phyloP scores from a whole-genome alignment of 2,113 vertebrate species.

The Aviceda subcristata region DNA sequence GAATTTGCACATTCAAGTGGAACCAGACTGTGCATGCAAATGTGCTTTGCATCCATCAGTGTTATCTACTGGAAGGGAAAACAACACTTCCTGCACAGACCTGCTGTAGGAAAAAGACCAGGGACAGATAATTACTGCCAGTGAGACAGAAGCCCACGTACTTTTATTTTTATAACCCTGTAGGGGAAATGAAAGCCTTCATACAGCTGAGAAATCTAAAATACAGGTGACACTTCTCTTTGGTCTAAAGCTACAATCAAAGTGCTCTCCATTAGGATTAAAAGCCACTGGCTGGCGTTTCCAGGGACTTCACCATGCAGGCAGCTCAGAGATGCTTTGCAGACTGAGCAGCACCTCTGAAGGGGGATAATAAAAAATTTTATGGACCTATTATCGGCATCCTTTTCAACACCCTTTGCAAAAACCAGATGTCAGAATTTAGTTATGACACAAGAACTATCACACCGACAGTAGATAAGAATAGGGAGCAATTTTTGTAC shows the following conservation, averaged over 20 bases:
- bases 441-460: background rate
- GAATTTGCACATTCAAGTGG: background rate
- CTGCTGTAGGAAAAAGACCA: background rate
- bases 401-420: background rate
- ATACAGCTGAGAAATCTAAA: background rate
- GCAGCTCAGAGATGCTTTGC: background rate
- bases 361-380: background rate
- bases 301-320: background rate
- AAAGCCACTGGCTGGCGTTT: background rate
- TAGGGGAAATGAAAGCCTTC: background rate
- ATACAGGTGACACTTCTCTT: background rate
- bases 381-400: background rate
- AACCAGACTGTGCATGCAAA: background rate
- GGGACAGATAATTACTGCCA: background rate
- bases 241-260: background rate
- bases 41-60: background rate
- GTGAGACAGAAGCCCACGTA: background rate
- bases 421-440: background rate
- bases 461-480: background rate
- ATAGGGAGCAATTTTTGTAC: background rate
- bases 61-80: background rate
- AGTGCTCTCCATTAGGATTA: background rate
- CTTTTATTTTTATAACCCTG: background rate
- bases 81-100: no score
- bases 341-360: background rate